Evolutionary conservation across 2,113 vertebrate species (phyloP).

Genomic region (Myiagra hebetior): DNA sequence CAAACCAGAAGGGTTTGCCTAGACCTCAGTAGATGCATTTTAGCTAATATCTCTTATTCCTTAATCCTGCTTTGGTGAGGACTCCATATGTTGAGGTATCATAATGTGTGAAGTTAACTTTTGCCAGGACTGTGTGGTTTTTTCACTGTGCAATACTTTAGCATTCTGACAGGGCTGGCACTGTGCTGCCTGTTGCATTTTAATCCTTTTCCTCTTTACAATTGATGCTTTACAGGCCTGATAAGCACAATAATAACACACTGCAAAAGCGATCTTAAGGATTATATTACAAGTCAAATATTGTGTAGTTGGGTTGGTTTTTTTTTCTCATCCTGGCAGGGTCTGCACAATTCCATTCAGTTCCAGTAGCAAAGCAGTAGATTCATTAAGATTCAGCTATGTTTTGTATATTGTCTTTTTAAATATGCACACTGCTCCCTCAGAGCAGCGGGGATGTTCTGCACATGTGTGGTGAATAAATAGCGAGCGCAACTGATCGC

Average conservation of each 20-base stretch:
- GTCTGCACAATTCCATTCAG: neutral
- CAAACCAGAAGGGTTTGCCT: neutral
- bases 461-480: slow-evolving; percentile 41
- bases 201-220: neutral
- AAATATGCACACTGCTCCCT: neutral
- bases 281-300: slow-evolving; percentile 6
- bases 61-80: neutral
- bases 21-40: neutral
- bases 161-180: neutral
- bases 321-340: neutral
- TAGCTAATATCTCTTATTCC: neutral
- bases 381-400: slow-evolving; percentile 33
- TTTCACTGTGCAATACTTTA: neutral
- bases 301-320: neutral
- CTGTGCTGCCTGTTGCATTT: neutral
- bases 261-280: neutral
- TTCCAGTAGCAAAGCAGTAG: neutral
- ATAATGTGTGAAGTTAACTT: neutral
- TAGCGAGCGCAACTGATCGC: neutral
- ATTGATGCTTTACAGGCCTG: neutral
- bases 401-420: slow-evolving; percentile 33
- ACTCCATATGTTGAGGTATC: neutral
- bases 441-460: neutral
- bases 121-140: neutral
- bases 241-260: neutral